Base-by-base conservation (phyloP, 2,888 invertebrate genomes). In the Apamea anceps region DNA sequence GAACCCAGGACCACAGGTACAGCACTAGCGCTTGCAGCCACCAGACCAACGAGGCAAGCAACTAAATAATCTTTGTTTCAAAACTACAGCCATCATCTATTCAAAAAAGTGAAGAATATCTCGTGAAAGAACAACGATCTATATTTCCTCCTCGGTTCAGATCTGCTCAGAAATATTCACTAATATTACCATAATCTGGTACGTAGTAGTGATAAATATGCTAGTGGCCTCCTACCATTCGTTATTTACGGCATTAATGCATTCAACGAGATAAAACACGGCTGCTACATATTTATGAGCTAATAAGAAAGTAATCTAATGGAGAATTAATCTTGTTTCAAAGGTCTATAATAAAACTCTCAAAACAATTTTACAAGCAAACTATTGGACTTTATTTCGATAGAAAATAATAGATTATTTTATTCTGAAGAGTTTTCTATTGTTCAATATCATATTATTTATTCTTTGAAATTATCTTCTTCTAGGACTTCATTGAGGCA, bases 111-210 rank as follows among this genome's bases (percentile, higher is more conserved):
- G 21, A 77, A 13, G 10, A 37, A 15, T 48, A 62, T n/a, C 76
- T 21, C 32, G 5, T 21, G 21, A 70, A 74, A 73, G 65, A 71
- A 87, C 67, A 67, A 60, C 15, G 62, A 45, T 73, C 72, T 87
- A 57, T 71, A 79, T 81, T 80, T 37, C 67, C 51, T 62, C 42
- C 54, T 68, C 42, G 54, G 66, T 83, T 72, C 73, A 68, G 74
- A 75, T 80, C 84, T 70, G 75, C 74, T 65, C 67, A 85, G 72
- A 71, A 77, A 80, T 85, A 85, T 87, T 82, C 79, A 80, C 70
- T 71, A 62, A 60, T 74, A 87, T 87, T 86, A 82, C 66, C 86
- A 86, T 86, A 86, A 87, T 85, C 79, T 82, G 68, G 79, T 74
- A 74, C 76, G 60, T 75, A 76, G 68, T 28, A 77, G 77, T 80